A percentile compares a stretch with the other conserved stretches of the same genome.
These are phyloP conservation scores for Lymantria monacha DNA, from an alignment of 2,888 invertebrate genomes.

Conservation along the genomic window DNA sequence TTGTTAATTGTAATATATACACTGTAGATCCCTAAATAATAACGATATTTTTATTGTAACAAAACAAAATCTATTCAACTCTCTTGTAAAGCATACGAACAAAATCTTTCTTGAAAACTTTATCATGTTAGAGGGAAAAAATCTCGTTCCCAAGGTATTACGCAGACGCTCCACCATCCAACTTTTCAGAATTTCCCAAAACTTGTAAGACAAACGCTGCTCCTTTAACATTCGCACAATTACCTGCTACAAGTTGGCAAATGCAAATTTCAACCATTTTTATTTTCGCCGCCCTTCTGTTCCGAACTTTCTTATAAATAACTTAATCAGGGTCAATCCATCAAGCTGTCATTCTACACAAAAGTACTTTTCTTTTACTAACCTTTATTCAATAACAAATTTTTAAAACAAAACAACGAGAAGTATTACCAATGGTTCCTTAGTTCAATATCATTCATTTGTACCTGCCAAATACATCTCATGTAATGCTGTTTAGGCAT, in stretches of 20 bases:
- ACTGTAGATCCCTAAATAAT: background rate
- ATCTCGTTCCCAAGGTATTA: conserved; percentile 34
- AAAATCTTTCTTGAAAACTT: conserved; percentile 29
- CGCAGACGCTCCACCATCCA: conserved; percentile 29
- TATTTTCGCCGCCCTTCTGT: conserved; percentile 36
- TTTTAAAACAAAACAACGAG: conserved; percentile 45
- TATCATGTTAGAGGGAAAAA: conserved; percentile 33
- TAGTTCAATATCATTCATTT: conserved; percentile 52
- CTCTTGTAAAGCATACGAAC: conserved; percentile 20
- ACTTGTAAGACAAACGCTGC: conserved; percentile 38
- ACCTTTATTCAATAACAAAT: conserved; percentile 45
- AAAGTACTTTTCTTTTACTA: conserved; percentile 43
- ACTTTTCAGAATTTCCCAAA: conserved; percentile 37
- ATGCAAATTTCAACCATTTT: conserved; percentile 38
- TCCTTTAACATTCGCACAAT: conserved; percentile 36
- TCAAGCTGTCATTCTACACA: conserved; percentile 52
- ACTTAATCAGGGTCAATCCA: conserved; percentile 54
- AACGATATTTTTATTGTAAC: no score
- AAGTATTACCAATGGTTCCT: conserved; percentile 43
- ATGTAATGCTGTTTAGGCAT: conserved; percentile 21
- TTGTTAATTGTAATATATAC: conserved; percentile 3
- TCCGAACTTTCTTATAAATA: conserved; percentile 39
- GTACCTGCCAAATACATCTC: conserved; percentile 40
- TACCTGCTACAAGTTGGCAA: conserved; percentile 33
- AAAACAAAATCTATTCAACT: conserved; percentile 23